Conservation (phyloP, 2,888 invertebrate genomes). For the Drosophila kanekoi region DNA sequence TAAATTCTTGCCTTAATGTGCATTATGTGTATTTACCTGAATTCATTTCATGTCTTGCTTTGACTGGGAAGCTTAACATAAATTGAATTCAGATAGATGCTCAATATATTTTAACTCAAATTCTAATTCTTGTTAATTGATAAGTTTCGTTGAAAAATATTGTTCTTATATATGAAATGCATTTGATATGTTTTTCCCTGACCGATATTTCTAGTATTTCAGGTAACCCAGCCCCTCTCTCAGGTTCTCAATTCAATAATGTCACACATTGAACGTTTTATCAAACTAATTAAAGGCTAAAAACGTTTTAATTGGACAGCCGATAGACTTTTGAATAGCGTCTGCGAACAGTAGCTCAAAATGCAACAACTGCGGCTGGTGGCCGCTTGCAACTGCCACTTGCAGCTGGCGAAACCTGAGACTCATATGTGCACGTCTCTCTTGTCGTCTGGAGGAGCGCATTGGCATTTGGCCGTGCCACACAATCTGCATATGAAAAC, state of each 20-base stretch:
- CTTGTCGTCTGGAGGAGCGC: constrained; percentile 28
- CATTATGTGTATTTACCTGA: not conserved
- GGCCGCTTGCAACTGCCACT: constrained; percentile 14
- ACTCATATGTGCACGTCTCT: constrained; percentile 47
- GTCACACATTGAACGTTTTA: constrained; percentile 57
- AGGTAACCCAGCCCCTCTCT: not conserved
- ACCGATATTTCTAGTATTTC: not conserved
- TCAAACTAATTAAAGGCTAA: constrained; percentile 73
- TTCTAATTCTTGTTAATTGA: no score
- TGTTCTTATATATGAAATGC: no score
- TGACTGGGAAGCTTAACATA: no score
- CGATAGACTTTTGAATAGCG: constrained; percentile 76
- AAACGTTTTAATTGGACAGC: constrained; percentile 77
- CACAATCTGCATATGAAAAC: constrained; percentile 56
- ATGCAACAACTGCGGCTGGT: constrained; percentile 11
- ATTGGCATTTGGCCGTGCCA: constrained; percentile 50
- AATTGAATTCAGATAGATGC: no score
- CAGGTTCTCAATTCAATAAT: constrained; percentile 30
- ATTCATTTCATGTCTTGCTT: not conserved
- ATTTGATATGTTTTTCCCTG: no score
- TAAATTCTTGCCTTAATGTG: not conserved
- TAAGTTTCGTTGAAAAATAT: no score
- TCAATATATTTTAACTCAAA: no score
- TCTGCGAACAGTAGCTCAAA: constrained; percentile 46
- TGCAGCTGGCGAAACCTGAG: constrained; percentile 12